Evolutionary conservation across 2,888 invertebrate species (phyloP), one percentile per base, ranked within the genome.

Genomic region (Drosophila borborema): DNA sequence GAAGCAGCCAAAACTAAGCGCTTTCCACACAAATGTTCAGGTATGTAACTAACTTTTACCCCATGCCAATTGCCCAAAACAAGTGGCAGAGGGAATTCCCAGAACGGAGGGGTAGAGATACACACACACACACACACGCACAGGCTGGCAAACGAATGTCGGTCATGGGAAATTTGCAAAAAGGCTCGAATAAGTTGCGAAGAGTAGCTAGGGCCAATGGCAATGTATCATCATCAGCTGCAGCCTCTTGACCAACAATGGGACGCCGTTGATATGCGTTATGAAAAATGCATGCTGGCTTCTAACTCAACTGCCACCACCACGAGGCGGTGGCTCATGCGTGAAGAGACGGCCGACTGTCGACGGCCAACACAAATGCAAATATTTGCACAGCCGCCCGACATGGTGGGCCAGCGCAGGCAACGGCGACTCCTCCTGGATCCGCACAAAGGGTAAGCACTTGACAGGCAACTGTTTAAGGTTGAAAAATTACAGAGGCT

Each of bases 111-210:
- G 56, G 23, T n/a, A 51, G 31, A 20, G 1, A 20, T 2, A 20
- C n/a, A 23, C 40, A 40, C 40, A 40, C 20, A 12, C 8, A 18
- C 36, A 36, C 56, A 55, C 34, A 45, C 36, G 49, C 14, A 34
- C 12, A 10, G 0, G 5, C 28, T 34, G 20, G 36, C 41, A 54
- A 73, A 3, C 38, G 66, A 78, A 89, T 80, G 80, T 89, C 89
- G 89, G 85, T 89, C 85, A 86, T 86, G 85, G 89, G 89, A 89
- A 86, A 74, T 79, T 86, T 71, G 76, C 83, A 78, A 64, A 66
- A 23, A 64, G 38, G 18, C 53, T 31, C 40, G 34, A 28, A 49
- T 64, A 70, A 79, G 75, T 70, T 64, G 63, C 67, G 63, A 49
- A 68, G 62, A 64, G 66, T 48, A 43, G 55, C 62, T 59, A 75